Evolutionary conservation across 2,888 invertebrate genomes (phyloP).

Genomic region (Dinocampus coccinellae): DNA sequence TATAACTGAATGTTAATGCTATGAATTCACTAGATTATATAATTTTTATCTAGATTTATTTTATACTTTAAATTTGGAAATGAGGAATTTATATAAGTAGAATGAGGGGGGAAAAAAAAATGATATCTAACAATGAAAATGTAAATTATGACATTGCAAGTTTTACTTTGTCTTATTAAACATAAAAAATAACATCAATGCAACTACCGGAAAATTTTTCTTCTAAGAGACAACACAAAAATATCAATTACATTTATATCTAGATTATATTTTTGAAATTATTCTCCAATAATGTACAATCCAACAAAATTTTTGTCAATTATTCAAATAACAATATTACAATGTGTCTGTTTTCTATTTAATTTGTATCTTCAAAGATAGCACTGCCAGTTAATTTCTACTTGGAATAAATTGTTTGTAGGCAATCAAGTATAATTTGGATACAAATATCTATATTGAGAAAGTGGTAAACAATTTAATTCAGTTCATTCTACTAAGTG

Average conservation of each 20-base stretch:
- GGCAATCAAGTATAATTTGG: not conserved
- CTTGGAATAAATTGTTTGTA: not conserved
- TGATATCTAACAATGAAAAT: not conserved
- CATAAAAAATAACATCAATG: constrained; percentile 7
- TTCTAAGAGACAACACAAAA: constrained; percentile 5
- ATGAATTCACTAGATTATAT: too few relatives aligned
- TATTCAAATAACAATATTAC: constrained; percentile 26
- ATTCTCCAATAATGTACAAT: constrained; percentile 33
- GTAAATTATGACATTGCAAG: not conserved
- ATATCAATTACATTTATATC: constrained; percentile 27
- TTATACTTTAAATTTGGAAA: not conserved
- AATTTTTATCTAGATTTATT: not conserved
- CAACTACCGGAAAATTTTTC: not conserved
- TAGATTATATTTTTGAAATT: constrained; percentile 26
- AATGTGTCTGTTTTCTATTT: not conserved
- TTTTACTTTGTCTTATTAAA: not conserved
- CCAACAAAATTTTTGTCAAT: not conserved
- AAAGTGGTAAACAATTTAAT: not conserved
- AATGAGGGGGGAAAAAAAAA: not conserved
- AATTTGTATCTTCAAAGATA: not conserved
- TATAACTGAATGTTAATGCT: not conserved
- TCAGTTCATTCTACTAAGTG: not conserved
- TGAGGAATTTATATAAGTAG: not conserved
- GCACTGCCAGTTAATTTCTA: not conserved
- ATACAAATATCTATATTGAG: not conserved